Base-by-base conservation (phyloP, 2,113 vertebrate genomes). In the Alethe diademata region DNA sequence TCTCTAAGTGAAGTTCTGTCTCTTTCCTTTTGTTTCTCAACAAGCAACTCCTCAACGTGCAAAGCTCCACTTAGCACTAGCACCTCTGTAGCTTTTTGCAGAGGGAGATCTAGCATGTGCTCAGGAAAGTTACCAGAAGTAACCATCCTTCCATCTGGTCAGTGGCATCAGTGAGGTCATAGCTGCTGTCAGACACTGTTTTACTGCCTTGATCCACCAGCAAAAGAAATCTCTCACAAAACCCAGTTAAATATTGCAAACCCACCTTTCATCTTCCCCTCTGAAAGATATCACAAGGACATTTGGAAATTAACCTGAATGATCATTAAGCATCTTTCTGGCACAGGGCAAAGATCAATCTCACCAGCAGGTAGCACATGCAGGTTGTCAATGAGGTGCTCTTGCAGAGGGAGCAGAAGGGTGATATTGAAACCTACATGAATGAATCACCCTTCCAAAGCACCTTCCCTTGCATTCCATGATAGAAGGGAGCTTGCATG, bases 1-100 rank as follows among this genome's bases (percentile, higher is more conserved):
- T 57, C 50, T 83, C 10, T 85, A 94, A 74, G 14, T 87, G 61
- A 93, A 92, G 45, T 84, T 94, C 91, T 95, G 26, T 22, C 76
- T 92, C 67, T 57, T 90, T 95, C 57, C 80, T 88, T 92, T 65
- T 79, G 66, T 88, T 92, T 91, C 86, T 97, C 65, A 62, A 36
- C 43, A 79, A 85, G n/a, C 38, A 71, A n/a, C 64, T 85, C n/a
- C 51, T 92, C 36, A 71, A 26, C 29, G 29, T 28, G 23, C 43
- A 82, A 61, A 92, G 31, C 65, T 84, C 19, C 38, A 16, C 54
- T 92, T 79, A 91, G 29, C 73, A 78, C 29, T 36, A 66, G 81
- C 19, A n/a, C 36, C 31, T 80, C 58, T 56, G 9, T 28, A 38
- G 57, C 65, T 92, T 85, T 91, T 43, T 85, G 76, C 23, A 79